Percentiles rank a stretch among this genome's conserved stretches.
phyloP scores from a whole-genome alignment of 2,113 vertebrate species.

The Salvelinus fontinalis region DNA sequence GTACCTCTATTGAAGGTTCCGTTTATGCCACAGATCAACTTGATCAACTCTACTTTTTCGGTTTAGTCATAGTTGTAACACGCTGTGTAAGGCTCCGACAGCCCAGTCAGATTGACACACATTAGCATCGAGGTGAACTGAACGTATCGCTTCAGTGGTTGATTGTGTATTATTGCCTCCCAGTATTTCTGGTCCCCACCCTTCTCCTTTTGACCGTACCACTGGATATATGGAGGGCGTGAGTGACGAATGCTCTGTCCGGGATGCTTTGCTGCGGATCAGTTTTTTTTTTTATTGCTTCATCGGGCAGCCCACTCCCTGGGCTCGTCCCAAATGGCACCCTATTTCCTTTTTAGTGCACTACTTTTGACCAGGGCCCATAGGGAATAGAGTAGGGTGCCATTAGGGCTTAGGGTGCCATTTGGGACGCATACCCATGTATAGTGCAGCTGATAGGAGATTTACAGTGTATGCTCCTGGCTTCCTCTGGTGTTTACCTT shows the following conservation, averaged over 20 bases:
- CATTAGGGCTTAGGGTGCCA: no score
- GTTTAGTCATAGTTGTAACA: not conserved
- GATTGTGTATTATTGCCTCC: conserved; percentile 16
- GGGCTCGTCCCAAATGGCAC: no score
- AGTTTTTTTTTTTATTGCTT: conserved; percentile 52
- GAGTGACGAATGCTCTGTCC: conserved; percentile 61
- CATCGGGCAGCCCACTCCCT: not conserved
- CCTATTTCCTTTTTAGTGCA: not conserved
- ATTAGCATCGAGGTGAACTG: not conserved
- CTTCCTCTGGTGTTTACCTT: conserved; percentile 51
- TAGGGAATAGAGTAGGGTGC: no score
- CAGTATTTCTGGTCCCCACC: not conserved
- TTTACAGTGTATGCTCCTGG: conserved; percentile 47
- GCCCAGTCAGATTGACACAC: conserved; percentile 6
- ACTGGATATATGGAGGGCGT: conserved; percentile 41
- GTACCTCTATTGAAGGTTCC: not conserved
- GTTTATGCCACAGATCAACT: not conserved
- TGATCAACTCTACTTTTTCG: not conserved
- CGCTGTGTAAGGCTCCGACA: not conserved
- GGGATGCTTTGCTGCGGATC: conserved; percentile 48
- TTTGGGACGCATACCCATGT: not conserved
- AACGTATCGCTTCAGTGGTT: not conserved
- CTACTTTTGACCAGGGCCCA: no score
- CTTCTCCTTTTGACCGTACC: conserved; percentile 9
- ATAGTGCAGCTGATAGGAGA: conserved; percentile 46